Base-by-base conservation (phyloP, 2,113 vertebrate species). In the Gymnarchus niloticus region DNA sequence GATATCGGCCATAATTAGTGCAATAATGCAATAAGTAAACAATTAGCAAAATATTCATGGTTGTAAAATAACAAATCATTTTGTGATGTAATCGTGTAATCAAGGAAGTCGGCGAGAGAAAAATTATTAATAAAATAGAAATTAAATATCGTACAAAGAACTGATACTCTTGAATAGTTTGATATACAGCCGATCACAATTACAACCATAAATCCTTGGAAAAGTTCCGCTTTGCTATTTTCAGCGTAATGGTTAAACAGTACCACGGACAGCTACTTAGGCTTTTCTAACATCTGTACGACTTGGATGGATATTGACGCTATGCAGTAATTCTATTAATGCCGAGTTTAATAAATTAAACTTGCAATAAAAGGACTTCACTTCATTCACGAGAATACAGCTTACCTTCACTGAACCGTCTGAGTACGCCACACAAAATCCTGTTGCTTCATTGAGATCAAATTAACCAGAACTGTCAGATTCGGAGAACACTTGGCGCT, bases 211-310 rank as follows among this genome's bases (percentile, higher is more conserved):
- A 17, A 73, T 41, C 28, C 5, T 73, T 73, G 25, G 33, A 6
- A 56, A 41, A 83, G 81, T 73, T 41, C 51, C 52, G 81, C 25
- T 33, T 21, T 37, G 52, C 81, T 56, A 41, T 37, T 56, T 56
- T 23, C 81, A 56, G 7, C n/a, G 19, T 6, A 54, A 19, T 8
- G 52, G 21, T 5, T n/a, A 28, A 56, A 56, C 37, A 83, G 81
- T 56, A 83, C 81, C 81, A 56, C 9, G 81, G 81, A 57, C 81
- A 83, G 81, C 81, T 56, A 83, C 81, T 28, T 28, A 14, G 0
- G 61, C 61, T n/a, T n/a, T n/a, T n/a, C n/a, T n/a, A n/a, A n/a
- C n/a, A 28, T 33, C 57, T 9, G 57, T 46, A 19, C 73, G 41
- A 41, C 19, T 73, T 28, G 0, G 33, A 33, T 73, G 33, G n/a